phyloP scores from a whole-genome alignment of 2,797 vertebrate species.

The Vipera latastei region DNA sequence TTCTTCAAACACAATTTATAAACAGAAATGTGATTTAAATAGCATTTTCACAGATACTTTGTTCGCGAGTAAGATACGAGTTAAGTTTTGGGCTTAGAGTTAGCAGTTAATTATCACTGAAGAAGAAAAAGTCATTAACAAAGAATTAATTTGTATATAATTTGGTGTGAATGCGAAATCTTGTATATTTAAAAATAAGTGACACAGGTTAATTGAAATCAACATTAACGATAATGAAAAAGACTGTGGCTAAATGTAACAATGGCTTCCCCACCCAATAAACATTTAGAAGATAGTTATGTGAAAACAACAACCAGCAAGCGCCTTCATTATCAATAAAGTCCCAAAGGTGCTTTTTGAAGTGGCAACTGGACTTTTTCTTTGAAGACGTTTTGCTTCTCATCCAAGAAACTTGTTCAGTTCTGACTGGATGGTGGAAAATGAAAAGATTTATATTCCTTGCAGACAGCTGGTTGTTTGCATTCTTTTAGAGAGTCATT shows the following conservation, averaged over 20 bases:
- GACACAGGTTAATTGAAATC: not conserved
- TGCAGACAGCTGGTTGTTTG: not conserved
- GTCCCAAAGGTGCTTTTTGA: not conserved
- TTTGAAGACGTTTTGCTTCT: not conserved
- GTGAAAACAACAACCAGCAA: not conserved
- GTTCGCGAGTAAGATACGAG: not conserved
- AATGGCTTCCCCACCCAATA: not conserved
- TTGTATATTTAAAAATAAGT: not conserved
- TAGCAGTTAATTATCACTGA: not conserved
- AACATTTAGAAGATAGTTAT: not conserved
- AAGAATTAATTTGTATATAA: not conserved
- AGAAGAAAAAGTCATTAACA: not conserved
- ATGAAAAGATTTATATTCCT: not conserved
- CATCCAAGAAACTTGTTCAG: too few relatives aligned
- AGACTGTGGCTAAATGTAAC: not conserved
- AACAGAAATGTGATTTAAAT: not conserved
- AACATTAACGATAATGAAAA: not conserved
- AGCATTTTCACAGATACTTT: not conserved
- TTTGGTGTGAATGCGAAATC: not conserved
- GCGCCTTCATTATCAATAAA: not conserved
- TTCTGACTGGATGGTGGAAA: too few relatives aligned
- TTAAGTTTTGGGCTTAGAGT: not conserved
- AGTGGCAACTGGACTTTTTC: not conserved
- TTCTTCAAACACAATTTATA: constrained; percentile 6
- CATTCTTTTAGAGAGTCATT: not conserved